Percentiles rank a stretch among this genome's conserved stretches.
phyloP scores from a whole-genome alignment of 1,140 invertebrate species.

The Atopsyche davidsoni region DNA sequence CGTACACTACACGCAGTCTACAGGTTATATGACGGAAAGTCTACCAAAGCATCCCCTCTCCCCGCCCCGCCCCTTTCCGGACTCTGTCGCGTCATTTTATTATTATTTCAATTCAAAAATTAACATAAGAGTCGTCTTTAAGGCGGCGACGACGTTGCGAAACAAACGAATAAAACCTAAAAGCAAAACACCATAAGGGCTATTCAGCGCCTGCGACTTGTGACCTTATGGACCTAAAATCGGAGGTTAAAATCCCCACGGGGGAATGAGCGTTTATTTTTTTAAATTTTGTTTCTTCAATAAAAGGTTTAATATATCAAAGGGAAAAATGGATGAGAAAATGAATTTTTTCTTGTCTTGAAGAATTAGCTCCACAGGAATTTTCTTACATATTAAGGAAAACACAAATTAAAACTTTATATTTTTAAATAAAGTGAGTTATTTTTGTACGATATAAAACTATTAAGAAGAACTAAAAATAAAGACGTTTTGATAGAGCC shows the following conservation, averaged over 20 bases:
- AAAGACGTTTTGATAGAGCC: too few relatives aligned
- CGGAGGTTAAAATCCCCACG: slow-evolving; percentile 8
- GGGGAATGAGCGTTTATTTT: slow-evolving; percentile 23
- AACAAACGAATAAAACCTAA: not conserved
- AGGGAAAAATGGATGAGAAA: slow-evolving; percentile 20
- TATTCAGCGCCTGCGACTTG: slow-evolving; percentile 2
- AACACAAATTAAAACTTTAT: too few relatives aligned
- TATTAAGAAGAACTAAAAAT: too few relatives aligned
- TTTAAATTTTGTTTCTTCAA: slow-evolving; percentile 29
- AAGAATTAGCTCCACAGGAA: slow-evolving; percentile 19
- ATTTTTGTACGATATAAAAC: too few relatives aligned
- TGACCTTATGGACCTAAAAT: slow-evolving; percentile 19
- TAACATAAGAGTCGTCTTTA: slow-evolving; percentile 10
- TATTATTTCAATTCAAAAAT: slow-evolving; percentile 20
- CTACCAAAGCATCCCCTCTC: too few relatives aligned
- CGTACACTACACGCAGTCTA: too few relatives aligned
- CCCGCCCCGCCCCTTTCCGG: too few relatives aligned
- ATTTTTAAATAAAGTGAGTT: too few relatives aligned
- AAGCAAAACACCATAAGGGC: slow-evolving; percentile 8
- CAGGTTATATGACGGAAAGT: too few relatives aligned
- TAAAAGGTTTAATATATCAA: slow-evolving; percentile 30
- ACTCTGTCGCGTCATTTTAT: slow-evolving; percentile 6
- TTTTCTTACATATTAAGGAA: not conserved
- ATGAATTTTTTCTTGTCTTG: slow-evolving; percentile 21
- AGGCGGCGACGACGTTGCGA: not conserved